Percentiles rank a stretch among this genome's conserved stretches.
Conservation (phyloP, 1,140 invertebrate genomes). For the Euschistus heros region DNA sequence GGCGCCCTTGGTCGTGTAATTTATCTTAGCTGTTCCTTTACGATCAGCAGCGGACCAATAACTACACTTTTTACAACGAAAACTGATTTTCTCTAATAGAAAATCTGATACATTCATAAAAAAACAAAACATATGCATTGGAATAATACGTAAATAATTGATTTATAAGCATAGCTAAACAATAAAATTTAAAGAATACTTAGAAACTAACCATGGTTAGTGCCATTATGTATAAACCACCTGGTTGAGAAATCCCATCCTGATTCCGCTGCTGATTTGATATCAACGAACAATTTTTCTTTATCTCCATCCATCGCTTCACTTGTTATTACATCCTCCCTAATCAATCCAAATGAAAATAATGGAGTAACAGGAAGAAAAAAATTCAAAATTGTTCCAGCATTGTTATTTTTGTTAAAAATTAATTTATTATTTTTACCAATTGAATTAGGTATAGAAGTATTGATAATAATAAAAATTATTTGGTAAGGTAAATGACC, state of each 20-base stretch:
- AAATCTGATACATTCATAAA: no score
- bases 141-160: no score
- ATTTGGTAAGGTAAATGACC: conserved; percentile 37
- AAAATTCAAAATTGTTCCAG: no score
- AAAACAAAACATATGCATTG: no score
- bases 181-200: no score
- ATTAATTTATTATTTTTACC: conserved; percentile 1
- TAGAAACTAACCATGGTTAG: conserved; percentile 17
- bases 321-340: conserved; percentile 41
- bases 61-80: no score
- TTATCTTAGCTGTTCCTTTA: no score
- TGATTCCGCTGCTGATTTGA: conserved; percentile 48
- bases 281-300: conserved; percentile 52
- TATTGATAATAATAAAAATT: conserved; percentile 21
- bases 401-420: no score
- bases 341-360: conserved; percentile 23
- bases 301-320: conserved; percentile 50
- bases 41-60: no score
- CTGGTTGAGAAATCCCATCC: conserved; percentile 53
- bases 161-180: no score
- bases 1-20: no score
- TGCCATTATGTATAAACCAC: conserved; percentile 43
- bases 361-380: not conserved
- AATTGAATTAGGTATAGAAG: not conserved
- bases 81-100: no score